phyloP scores from a whole-genome alignment of 1,140 invertebrate species.

The Anoplolepis gracilipes region DNA sequence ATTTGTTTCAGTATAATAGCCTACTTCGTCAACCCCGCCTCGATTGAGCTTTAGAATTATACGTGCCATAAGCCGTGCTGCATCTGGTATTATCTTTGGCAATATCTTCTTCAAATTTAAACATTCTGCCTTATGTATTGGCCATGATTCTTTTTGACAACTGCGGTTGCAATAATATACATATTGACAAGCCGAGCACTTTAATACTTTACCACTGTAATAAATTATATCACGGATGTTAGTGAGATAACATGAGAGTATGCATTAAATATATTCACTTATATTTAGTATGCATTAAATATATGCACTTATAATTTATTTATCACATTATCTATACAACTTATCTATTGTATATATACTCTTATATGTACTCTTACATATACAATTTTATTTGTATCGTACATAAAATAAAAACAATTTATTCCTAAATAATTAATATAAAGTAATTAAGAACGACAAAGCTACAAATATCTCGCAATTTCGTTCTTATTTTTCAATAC shows the following conservation, averaged over 20 bases:
- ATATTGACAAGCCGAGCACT: conserved; percentile 93
- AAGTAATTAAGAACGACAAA: conserved; percentile 34
- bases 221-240: conserved; percentile 29
- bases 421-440: conserved; percentile 1
- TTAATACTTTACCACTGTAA: conserved; percentile 89
- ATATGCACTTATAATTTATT: conserved; percentile 13
- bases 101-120: conserved; percentile 88
- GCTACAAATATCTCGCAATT: conserved; percentile 38
- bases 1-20: conserved; percentile 89
- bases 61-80: conserved; percentile 90
- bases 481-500: conserved; percentile 78
- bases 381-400: conserved; percentile 15
- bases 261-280: conserved; percentile 17
- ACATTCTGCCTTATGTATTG: conserved; percentile 92
- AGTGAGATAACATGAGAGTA: background rate
- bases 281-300: conserved; percentile 6
- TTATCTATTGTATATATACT: no score
- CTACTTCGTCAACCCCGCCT: conserved; percentile 88
- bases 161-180: conserved; percentile 91
- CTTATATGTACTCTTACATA: no score
- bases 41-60: conserved; percentile 90
- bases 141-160: conserved; percentile 92
- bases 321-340: background rate
- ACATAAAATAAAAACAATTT: conserved; percentile 23
- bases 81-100: conserved; percentile 90